Evolutionary conservation across 2,113 vertebrate species (phyloP).

Genomic region (Halcyon malimbica): DNA sequence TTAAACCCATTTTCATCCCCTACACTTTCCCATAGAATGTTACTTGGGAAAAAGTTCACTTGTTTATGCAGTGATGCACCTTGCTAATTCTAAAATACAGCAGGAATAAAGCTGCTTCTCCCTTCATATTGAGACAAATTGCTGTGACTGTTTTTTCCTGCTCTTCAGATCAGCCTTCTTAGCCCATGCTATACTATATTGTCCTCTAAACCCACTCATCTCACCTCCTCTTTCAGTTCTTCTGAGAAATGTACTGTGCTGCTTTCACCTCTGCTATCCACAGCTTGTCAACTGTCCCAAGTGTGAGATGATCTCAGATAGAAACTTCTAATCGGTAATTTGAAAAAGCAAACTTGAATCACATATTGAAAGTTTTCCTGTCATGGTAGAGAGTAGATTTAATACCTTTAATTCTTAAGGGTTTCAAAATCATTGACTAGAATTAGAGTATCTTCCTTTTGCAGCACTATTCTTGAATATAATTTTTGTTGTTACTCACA

Average conservation of each 20-base stretch:
- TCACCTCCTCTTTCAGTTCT: neutral
- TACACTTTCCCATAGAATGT: neutral
- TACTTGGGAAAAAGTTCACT: neutral
- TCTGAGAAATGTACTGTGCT: neutral
- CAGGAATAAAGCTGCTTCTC: neutral
- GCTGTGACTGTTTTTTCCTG: neutral
- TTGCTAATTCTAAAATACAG: neutral
- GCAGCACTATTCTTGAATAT: neutral
- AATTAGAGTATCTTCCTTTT: neutral
- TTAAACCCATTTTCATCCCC: neutral
- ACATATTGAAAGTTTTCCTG: neutral
- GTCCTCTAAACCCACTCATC: neutral
- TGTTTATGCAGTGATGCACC: neutral
- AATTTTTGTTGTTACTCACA: neutral
- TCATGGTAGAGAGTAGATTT: neutral
- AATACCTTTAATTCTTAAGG: neutral
- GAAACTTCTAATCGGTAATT: neutral
- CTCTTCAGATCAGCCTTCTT: neutral
- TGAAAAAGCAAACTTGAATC: neutral
- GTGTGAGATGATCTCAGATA: neutral
- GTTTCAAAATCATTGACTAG: neutral
- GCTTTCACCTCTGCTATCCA: neutral
- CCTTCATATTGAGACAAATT: neutral
- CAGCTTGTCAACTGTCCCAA: neutral
- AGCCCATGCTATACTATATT: neutral